Evolutionary conservation across 64 coral and sea anemone species (phyloP), one percentile per base, ranked within the genome.

Genomic region (Dendrophyllia cribrosa): DNA sequence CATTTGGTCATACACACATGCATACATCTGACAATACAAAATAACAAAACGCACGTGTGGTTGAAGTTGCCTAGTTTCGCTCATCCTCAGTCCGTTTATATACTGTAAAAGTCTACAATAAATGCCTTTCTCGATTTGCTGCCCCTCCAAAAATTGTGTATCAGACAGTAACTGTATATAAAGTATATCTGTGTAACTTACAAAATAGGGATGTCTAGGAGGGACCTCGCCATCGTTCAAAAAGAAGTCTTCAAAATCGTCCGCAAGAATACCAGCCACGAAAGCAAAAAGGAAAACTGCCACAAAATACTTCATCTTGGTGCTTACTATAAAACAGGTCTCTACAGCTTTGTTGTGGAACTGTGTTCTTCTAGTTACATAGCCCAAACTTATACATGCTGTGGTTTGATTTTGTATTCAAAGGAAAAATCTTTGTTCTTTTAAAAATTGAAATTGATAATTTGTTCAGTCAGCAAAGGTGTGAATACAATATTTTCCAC

Each of bases 181-280:
- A 44, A 72, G 69, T 13, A 72, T 20, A 7, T 43, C 12, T 19
- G 11, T 8, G 5, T 24, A 4, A 67, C 91, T 70, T 78, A 93
- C 91, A 47, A 87, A 19, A 59, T 67, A 78, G 9, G 91, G 91
- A 22, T 87, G 91, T 64, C 82, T 58, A 7, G 72, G 59, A 50
- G 91, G 72, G 46, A 26, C 43, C 44, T 17, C 66, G 9, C 69
- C 79, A 22, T 52, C 90, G 66, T 84, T 48, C 34, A 85, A 60
- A 22, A 92, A n/a, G 8, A 85, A 72, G 6, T 83, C 79, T 13
- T 82, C 68, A 60, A 72, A 55, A 51, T 92, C 68, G 1, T 83
- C 43, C 16, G 79, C 79, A 51, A 44, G 80, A 59, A 91, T 82
- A 21, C 80, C 26, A 83, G 79, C 89, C 43, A 91, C 25, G 4